A percentile compares a stretch with the other conserved stretches of the same genome.
Conservation (phyloP, 2,888 invertebrate species). For the Nymphalis c-album region DNA sequence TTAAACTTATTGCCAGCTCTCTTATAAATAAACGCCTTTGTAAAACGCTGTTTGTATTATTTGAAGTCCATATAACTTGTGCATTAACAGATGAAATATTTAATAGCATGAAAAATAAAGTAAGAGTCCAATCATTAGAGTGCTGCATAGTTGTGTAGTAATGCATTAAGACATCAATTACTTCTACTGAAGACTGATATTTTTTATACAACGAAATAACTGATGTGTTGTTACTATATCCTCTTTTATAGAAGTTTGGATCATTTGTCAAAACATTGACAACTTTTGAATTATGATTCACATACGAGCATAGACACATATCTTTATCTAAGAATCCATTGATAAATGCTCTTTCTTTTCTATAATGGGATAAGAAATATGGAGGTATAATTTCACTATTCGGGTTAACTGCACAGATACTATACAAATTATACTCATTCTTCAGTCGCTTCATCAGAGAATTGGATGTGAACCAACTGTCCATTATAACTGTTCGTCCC, state of each 20-base stretch:
- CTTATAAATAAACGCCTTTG: constrained; percentile 65
- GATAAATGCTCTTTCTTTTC: constrained; percentile 56
- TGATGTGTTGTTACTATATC: constrained; percentile 53
- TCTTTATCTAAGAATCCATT: constrained; percentile 64
- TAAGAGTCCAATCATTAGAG: constrained; percentile 71
- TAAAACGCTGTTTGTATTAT: constrained; percentile 46
- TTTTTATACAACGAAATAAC: constrained; percentile 66
- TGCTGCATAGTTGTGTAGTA: constrained; percentile 73
- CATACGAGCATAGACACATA: constrained; percentile 61
- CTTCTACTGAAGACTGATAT: constrained; percentile 64
- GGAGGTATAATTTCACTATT: constrained; percentile 64
- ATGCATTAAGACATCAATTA: constrained; percentile 70
- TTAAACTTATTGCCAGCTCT: constrained; percentile 61
- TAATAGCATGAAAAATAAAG: constrained; percentile 67
- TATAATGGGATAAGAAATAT: constrained; percentile 58
- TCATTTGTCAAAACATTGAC: constrained; percentile 66
- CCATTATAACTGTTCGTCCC: constrained; percentile 62
- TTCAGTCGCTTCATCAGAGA: constrained; percentile 55
- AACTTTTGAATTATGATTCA: constrained; percentile 57
- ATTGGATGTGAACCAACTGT: constrained; percentile 67
- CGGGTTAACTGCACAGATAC: constrained; percentile 61
- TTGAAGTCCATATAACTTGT: constrained; percentile 69
- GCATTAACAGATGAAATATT: constrained; percentile 73
- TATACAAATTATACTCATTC: constrained; percentile 58
- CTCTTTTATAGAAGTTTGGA: constrained; percentile 62